Evolutionary conservation across 2,113 vertebrate species (phyloP), one percentile per base, ranked within the genome.

Genomic region (Felis chaus): DNA sequence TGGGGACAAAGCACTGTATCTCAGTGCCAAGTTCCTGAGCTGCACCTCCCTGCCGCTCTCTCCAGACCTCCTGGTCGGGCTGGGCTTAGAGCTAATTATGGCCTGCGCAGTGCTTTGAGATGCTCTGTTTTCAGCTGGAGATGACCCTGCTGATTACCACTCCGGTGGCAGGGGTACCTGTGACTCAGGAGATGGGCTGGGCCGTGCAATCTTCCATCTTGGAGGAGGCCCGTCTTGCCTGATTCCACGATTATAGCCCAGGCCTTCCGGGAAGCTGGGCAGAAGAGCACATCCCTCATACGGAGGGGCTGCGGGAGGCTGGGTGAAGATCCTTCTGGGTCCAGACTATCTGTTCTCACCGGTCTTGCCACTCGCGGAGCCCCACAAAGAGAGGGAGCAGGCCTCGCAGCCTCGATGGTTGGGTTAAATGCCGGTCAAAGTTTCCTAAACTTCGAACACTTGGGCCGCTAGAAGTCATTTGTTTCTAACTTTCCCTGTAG

Each of bases 31-130:
- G 93, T 93, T 95, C 95, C 84, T 88, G 57, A 50, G 61, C 48
- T 36, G 1, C 66, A 48, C 88, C 96, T 96, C 76, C 78, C 91
- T 48, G 31, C 61, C 50, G 71, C 81, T 79, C 96, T 80, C 50
- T 94, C 31, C 48, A 88, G 92, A 71, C 78, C 96, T 97, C 91
- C 55, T 73, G 61, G 45, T 31, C 96, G 95, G 97, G 97, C 91
- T 95, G 97, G 89, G 66, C 88, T 66, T 19, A 2, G 69, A 97
- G 76, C 95, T 98, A 98, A 98, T 98, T 97, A 96, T 19, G 95
- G 86, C 84, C 71, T 95, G 25, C 50, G 36, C 55, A 4, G 65
- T 69, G 25, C 94, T 97, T 98, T 97, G 97, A 97, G 97, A 95
- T 21, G 66, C 90, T 97, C 39, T 21, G 73, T 79, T 95, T 87